These are phyloP conservation scores for Hepsetus odoe DNA, from an alignment of 2,113 vertebrate genomes.

Conservation along the genomic window DNA sequence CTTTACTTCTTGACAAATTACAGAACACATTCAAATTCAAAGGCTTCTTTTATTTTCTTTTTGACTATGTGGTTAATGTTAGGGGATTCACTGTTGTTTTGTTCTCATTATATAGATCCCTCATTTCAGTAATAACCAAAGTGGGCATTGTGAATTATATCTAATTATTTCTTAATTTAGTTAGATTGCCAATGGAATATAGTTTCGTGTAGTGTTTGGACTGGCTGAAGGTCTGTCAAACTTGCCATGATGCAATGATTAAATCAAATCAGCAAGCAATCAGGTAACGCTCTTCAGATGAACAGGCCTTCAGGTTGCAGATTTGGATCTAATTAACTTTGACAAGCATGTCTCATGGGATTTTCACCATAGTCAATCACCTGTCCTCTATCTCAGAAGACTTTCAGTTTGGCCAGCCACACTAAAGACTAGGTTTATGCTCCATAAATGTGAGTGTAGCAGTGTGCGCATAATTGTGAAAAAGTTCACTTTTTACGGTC, in stretches of 20 bases:
- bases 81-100: too few relatives aligned
- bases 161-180: background rate
- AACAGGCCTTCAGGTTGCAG: constrained; percentile 1
- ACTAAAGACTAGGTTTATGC: background rate
- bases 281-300: constrained; percentile 5
- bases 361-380: constrained; percentile 27
- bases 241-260: constrained; percentile 16
- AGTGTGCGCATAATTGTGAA: too few relatives aligned
- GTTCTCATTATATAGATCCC: too few relatives aligned
- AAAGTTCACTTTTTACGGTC: too few relatives aligned
- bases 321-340: constrained; percentile 44
- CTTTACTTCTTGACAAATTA: too few relatives aligned
- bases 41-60: too few relatives aligned
- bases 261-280: background rate
- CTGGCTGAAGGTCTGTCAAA: constrained; percentile 2
- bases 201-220: background rate
- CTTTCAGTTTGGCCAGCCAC: background rate
- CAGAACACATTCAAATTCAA: too few relatives aligned
- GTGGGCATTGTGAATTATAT: background rate
- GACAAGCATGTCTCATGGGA: constrained; percentile 38
- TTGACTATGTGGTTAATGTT: too few relatives aligned
- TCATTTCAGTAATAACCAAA: too few relatives aligned
- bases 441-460: background rate
- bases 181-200: constrained; percentile 22
- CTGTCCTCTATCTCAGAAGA: background rate